These are phyloP conservation scores for Falco novaeseelandiae DNA, from an alignment of 2,797 vertebrate species.

Conservation along the genomic window DNA sequence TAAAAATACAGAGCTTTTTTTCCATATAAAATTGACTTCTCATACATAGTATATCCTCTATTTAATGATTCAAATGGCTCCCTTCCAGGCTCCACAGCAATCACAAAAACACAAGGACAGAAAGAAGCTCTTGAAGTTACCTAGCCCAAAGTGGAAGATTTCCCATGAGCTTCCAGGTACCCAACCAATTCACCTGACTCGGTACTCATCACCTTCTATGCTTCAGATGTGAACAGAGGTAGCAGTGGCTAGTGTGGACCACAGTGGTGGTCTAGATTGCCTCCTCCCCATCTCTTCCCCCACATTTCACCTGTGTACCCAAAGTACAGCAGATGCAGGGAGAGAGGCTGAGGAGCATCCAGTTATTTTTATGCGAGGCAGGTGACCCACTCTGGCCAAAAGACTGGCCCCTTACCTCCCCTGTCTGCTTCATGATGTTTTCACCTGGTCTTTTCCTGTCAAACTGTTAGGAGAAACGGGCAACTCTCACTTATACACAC, in stretches of 20 bases:
- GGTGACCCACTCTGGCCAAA: background rate
- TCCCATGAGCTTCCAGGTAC: background rate
- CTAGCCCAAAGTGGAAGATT: background rate
- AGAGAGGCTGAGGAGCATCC: background rate
- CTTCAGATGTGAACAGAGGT: background rate
- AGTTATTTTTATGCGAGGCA: background rate
- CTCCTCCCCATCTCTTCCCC: background rate
- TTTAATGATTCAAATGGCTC: background rate
- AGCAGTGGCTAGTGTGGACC: background rate
- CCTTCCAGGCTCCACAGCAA: background rate
- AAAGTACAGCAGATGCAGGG: accelerated
- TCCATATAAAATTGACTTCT: background rate
- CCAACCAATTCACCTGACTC: background rate
- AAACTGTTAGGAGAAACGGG: background rate
- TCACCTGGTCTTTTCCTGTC: background rate
- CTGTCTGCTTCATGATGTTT: background rate
- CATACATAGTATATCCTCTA: background rate
- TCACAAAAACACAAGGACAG: background rate
- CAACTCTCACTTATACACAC: background rate
- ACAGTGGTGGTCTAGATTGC: background rate
- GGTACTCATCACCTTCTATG: background rate
- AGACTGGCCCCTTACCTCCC: background rate
- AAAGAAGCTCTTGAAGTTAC: background rate
- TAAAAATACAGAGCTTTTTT: background rate
- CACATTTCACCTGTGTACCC: accelerated